Evolutionary conservation across 2,888 invertebrate genomes (phyloP), one percentile per base, ranked within the genome.

Genomic region (Herminia tarsipennalis): DNA sequence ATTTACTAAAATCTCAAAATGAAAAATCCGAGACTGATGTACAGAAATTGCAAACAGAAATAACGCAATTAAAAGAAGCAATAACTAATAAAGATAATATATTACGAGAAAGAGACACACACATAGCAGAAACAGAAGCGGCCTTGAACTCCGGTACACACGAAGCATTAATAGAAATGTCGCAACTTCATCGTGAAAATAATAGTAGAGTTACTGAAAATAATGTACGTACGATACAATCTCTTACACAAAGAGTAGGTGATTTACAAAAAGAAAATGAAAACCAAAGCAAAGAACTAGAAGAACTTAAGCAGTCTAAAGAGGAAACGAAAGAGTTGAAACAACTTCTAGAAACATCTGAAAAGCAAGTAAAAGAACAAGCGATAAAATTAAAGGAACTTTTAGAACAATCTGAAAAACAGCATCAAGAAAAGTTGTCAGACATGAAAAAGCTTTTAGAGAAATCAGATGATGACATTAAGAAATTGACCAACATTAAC

Each of bases 391-490:
- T 92, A 39, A 85, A 92, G 66, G 74, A 78, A 56, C 74, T 86
- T 25, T 57, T 90, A 42, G 70, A 73, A 22, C 86, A 90, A 56
- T 85, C 91, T 6, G 91, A 32, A 25, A 24, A 80, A 38, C 76
- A 79, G 56, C 70, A 77, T 22, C 86, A 84, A 61, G 83, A 86
- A 54, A 92, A 85, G 70, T 62, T 91, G 12, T 70, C 70, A 29
- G 87, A 92, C 56, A 66, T 92, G 34, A 85, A 92, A 67, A 74
- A 77, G 54, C 74, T 86, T 30, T 57, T 90, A 42, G 70, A 74
- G 22, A 87, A 90, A 57, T 86, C 92, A n/a, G 91, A 92, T 58
- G 76, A 71, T 46, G 86, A 89, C 63, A 86, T 89, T 34, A 92
- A 89, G 66, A 83, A 88, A 66, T 63, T 90, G 37, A 86, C 79